Evolutionary conservation across 2,888 invertebrate species (phyloP).

Genomic region (Candidula unifasciata): DNA sequence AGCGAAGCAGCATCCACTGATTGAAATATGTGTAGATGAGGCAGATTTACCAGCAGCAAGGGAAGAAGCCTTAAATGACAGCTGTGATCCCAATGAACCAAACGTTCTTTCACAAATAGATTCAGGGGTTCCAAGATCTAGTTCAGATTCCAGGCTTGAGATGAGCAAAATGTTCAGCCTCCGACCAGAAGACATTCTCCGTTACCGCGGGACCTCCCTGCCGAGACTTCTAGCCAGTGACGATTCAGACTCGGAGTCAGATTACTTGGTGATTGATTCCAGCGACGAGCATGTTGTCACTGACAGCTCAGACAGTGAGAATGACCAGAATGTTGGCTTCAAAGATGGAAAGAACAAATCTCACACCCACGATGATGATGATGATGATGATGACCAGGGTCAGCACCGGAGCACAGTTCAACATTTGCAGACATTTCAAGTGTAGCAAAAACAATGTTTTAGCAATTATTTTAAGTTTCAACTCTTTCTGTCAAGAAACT

Average conservation of each 20-base stretch:
- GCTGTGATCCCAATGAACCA: neutral
- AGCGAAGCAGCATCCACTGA: neutral
- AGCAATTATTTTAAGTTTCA: no score
- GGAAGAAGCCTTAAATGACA: neutral
- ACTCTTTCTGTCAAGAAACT: no score
- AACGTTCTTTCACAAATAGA: neutral
- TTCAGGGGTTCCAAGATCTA: conserved; percentile 6
- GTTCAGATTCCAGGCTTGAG: conserved; percentile 42
- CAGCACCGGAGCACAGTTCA: conserved; percentile 17
- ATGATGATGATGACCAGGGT: neutral
- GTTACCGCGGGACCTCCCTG: conserved; percentile 37
- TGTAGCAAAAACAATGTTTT: neutral
- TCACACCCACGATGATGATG: neutral
- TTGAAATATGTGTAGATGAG: conserved; percentile 30
- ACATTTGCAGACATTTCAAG: conserved; percentile 35
- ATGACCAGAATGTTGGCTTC: neutral
- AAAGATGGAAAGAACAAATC: neutral
- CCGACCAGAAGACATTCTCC: conserved; percentile 41
- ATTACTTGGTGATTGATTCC: conserved; percentile 42
- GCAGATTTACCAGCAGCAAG: neutral
- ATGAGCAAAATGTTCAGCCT: conserved; percentile 27
- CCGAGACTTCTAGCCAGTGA: conserved; percentile 20
- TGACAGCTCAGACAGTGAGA: conserved; percentile 30
- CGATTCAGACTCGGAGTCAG: conserved; percentile 42
- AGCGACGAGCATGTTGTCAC: conserved; percentile 30